Base-by-base conservation (phyloP, 2,113 vertebrate genomes). In the Artemisiospiza belli region DNA sequence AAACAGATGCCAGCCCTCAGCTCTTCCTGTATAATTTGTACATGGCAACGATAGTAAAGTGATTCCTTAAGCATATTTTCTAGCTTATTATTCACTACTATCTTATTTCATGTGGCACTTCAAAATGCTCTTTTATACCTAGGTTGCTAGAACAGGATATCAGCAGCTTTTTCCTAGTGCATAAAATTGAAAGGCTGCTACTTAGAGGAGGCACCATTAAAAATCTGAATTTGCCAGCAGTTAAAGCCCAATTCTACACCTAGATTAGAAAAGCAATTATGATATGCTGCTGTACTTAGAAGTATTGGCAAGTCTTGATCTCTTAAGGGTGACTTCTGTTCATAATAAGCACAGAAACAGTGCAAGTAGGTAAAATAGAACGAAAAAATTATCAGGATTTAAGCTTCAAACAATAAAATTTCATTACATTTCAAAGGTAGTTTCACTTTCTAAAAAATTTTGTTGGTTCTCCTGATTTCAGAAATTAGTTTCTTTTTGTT, bases 51-150 rank as follows among this genome's bases (percentile, higher is more conserved):
- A 92, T 52, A 96, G 61, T 63, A 82, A 96, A 95, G 68, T 73
- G 64, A 96, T 92, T 95, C 83, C 84, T 96, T 92, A 94, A 96
- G 90, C 92, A 90, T 92, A 92, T 96, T 97, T 96, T 91, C 83
- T 89, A 90, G 72, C 72, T 94, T 96, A 92, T 95, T 95, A 95
- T 96, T 93, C 90, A 91, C 54, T 77, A 75, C 67, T 77, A 55
- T 90, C 61, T 83, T 84, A 93, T 88, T 96, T 92, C 83, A 92
- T 79, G 47, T 66, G 72, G 57, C 57, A 93, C 79, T 95, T 96
- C 73, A 96, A 94, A 97, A 96, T 86, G 44, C 27, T 90, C 63
- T 93, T 92, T 94, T 93, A 92, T 93, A 96, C 88, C 81, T 92
- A 63, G 52, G 46, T 93, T 93, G 62, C 73, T 94, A 62, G 62